Base-by-base conservation (phyloP, 2,113 vertebrate genomes). In the Sander vitreus region DNA sequence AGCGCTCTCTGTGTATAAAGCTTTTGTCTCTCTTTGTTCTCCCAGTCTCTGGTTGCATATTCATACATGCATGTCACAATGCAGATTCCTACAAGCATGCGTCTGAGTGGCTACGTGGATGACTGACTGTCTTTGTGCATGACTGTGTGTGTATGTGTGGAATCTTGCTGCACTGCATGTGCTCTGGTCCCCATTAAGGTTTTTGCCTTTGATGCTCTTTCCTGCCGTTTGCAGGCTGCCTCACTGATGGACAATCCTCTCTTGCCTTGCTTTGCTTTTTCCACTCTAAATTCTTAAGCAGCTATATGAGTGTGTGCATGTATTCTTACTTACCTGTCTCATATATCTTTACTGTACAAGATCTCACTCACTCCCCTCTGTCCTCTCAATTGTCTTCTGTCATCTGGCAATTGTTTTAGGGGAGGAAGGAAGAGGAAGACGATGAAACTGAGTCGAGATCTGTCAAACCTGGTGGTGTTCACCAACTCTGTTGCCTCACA, bases 401-500 rank as follows among this genome's bases (percentile, higher is more conserved):
- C 45, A 16, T 74, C 58, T 66, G 74, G 15, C 18, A 21, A 23
- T 73, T 71, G 33, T 83, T 75, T 21, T 84, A 98, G 98, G 85
- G 85, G 96, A 73, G 95, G 94, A 47, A 95, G 96, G 36, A 96
- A 97, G 75, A 96, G 97, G 87, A 99, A 96, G 91, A 99, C 98
- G 0, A 97, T 99, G 95, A 98, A 99, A 82, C 95, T 99, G 64
- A 99, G 97, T 70, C 94, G 98, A 71, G 98, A 97, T 74, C 95
- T 99, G 25, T 99, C 98, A 1, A 97, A 99, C 83, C 91, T 99
- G 47, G 98, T 99, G 81, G 95, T 99, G 30, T 98, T 98, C 90
- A 99, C 97, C 0, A 99, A 99, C 89, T 99, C 98, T 0, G 96
- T 99, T 81, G 96, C 96, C 12, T 97, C 97, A 7, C 98, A 98